phyloP scores from a whole-genome alignment of 2,888 invertebrate genomes.

The Ophraella communa region DNA sequence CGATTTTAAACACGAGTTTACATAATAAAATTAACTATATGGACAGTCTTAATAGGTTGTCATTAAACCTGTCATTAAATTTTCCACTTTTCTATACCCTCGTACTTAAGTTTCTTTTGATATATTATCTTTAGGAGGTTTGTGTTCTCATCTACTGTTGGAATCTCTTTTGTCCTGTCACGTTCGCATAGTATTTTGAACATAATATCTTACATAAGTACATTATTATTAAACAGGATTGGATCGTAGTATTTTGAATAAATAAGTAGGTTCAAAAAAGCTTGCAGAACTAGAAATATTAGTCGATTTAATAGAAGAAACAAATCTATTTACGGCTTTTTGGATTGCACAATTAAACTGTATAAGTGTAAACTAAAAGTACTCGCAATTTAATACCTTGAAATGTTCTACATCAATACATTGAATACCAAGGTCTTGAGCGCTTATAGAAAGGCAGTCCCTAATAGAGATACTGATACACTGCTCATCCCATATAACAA shows the following conservation, averaged over 20 bases:
- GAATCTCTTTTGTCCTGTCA: constrained; percentile 40
- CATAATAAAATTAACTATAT: constrained; percentile 5
- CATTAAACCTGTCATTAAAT: constrained; percentile 20
- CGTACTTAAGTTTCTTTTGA: neutral
- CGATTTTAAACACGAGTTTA: neutral
- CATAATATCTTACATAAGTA: neutral
- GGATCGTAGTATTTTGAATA: neutral
- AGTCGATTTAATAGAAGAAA: too few species aligned
- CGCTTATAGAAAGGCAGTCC: too few species aligned
- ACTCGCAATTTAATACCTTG: too few species aligned
- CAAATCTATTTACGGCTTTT: too few species aligned
- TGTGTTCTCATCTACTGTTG: constrained; percentile 38
- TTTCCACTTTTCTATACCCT: neutral
- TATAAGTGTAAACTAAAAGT: too few species aligned
- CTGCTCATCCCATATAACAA: too few species aligned
- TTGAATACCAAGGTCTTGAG: too few species aligned
- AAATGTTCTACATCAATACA: too few species aligned
- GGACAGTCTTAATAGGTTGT: constrained; percentile 14
- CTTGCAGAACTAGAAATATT: too few species aligned
- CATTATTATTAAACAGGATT: neutral
- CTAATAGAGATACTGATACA: too few species aligned
- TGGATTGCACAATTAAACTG: too few species aligned
- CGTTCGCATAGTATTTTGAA: constrained; percentile 29
- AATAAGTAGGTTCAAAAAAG: too few species aligned
- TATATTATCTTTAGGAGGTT: constrained; percentile 29